Evolutionary conservation across 2,113 vertebrate genomes (phyloP), one percentile per base, ranked within the genome.

Genomic region (Petromus typicus): DNA sequence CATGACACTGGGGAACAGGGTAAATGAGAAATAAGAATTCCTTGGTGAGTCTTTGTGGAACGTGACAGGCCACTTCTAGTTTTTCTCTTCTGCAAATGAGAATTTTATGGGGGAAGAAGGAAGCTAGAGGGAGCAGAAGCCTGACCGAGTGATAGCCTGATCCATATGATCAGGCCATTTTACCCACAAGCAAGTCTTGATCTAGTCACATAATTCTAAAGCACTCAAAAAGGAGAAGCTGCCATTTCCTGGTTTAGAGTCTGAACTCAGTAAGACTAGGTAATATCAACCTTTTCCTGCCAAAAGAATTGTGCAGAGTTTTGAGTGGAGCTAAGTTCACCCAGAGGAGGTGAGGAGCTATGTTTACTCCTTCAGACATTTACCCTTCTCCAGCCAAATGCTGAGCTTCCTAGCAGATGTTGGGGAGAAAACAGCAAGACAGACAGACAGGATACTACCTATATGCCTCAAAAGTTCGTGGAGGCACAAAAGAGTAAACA

Each of bases 11-110:
- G 37, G 69, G 89, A 82, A 92, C 13, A 43, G n/a, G 51, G 16
- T 88, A 92, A 51, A 73, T 6, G 32, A 95, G 80, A 91, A 95
- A 88, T 86, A 37, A 95, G 48, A 92, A 90, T 92, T 45, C n/a
- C 73, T 89, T 22, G 76, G 63, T 83, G 73, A 92, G 37, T 88
- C 66, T 89, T 82, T 87, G 54, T 92, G 32, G 69, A 89, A 90
- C 93, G 73, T 54, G 57, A 86, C n/a, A 66, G 90, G 59, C 66
- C 54, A 91, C 86, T 96, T 97, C 93, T 96, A n/a, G 34, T 95
- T 93, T 83, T 73, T 86, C 34, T 97, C 59, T 90, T 84, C 54
- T 71, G 40, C 59, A 92, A 89, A 73, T 22, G 59, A 96, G 79
- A 79, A n/a, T n/a, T 66, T 84, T n/a, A 54, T 40, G 6, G 32